Evolutionary conservation across 2,888 invertebrate species (phyloP), one percentile per base, ranked within the genome.

Genomic region (Cenopis cana): DNA sequence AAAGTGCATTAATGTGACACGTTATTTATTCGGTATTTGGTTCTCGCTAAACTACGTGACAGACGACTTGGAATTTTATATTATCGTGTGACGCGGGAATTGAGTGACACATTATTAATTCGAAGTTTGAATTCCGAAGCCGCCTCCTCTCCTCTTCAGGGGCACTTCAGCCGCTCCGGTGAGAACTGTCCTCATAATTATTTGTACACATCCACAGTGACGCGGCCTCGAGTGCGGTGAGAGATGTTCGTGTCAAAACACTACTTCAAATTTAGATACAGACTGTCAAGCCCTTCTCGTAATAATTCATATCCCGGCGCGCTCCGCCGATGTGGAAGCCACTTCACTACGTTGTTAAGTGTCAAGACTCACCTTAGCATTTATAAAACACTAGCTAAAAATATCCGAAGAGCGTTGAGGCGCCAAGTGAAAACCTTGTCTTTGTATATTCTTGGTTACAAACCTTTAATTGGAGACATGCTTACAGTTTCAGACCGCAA

Each of bases 301-400:
- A 83, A 87, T 86, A 87, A 87, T 86, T 89, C 88, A 89, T 86
- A 85, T 81, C 81, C 79, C 81, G 79, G 80, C 79, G 78, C 77
- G 81, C 81, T 77, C 76, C 76, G 74, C 76, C 81, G 81, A 76
- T 81, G 80, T 83, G 79, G 82, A 81, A 83, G 83, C 85, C 87
- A 88, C 90, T 90, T 86, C 85, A 85, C 82, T 81, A 81, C 78
- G 79, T 83, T 85, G 86, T 88, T 81, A 83, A 88, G 88, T 86
- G 86, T 84, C 87, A 78, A 81, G 82, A 79, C 79, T 82, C 82
- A 85, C 84, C 84, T 87, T 80, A 75, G 80, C 81, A 83, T 88
- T 90, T 89, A 89, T 86, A 85, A 81, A 79, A 79, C 80, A 77
- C 77, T 74, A 76, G 75, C 76, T 76, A 79, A 76, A 79, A 79